Percentiles rank a stretch among this genome's conserved stretches.
phyloP scores from a whole-genome alignment of 2,113 vertebrate genomes.

The Poeciliopsis turrubarensis region DNA sequence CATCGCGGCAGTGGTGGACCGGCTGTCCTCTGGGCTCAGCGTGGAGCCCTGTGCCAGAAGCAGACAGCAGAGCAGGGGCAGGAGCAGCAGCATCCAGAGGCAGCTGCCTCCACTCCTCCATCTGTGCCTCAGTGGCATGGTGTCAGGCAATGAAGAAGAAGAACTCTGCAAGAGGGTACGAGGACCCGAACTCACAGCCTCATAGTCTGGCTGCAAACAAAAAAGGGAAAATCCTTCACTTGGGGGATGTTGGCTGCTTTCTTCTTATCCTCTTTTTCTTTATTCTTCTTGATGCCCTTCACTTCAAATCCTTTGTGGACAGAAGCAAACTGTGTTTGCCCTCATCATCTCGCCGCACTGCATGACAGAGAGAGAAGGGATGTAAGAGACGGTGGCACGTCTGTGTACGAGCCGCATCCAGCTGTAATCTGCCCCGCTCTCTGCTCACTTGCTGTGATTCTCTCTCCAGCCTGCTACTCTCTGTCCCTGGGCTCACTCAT shows the following conservation, averaged over 20 bases:
- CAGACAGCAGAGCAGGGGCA: constrained; percentile 34
- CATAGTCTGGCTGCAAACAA: constrained; percentile 9
- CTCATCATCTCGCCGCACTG: constrained; percentile 47
- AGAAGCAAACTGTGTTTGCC: constrained; percentile 7
- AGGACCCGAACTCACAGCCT: constrained; percentile 40
- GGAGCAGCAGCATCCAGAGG: constrained; percentile 52
- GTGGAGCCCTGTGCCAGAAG: constrained; percentile 44
- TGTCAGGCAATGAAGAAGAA: constrained; percentile 12
- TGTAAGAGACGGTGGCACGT: constrained; percentile 26
- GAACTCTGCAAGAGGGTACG: constrained; percentile 12
- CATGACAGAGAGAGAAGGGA: constrained; percentile 27
- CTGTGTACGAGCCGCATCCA: constrained; percentile 38
- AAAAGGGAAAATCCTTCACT: constrained; percentile 13
- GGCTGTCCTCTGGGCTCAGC: constrained; percentile 19
- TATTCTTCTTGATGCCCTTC: not conserved
- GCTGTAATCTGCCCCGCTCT: constrained; percentile 62
- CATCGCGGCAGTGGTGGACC: not conserved
- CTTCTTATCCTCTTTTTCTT: not conserved
- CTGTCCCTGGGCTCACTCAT: constrained; percentile 33
- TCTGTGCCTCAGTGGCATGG: constrained; percentile 49
- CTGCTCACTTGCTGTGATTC: constrained; percentile 35
- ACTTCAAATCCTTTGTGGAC: constrained; percentile 35
- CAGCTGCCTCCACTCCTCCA: not conserved
- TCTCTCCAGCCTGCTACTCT: constrained; percentile 32
- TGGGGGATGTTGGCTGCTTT: constrained; percentile 23